These are phyloP conservation scores for Tamias sibiricus DNA, from an alignment of 2,113 vertebrate species.

Conservation along the genomic window DNA sequence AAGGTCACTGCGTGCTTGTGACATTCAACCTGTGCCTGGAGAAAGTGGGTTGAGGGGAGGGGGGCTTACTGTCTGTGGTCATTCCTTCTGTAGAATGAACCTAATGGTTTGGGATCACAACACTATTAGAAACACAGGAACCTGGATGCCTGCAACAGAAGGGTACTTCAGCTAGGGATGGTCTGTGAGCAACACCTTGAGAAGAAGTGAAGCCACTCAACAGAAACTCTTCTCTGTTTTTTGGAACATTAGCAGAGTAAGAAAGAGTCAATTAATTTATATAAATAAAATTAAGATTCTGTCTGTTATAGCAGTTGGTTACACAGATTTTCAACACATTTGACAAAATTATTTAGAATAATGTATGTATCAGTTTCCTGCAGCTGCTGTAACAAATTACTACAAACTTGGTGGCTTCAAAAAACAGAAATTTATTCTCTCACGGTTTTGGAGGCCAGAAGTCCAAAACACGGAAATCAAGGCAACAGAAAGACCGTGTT, in stretches of 20 bases:
- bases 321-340: conserved; percentile 40
- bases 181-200: not conserved
- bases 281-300: conserved; percentile 45
- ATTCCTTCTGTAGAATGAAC: not conserved
- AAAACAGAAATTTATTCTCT: not conserved
- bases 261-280: not conserved
- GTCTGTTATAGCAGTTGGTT: not conserved
- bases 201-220: not conserved
- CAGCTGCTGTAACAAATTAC: conserved; percentile 42
- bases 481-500: not conserved
- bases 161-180: not conserved
- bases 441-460: not conserved
- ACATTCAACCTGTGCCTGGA: not conserved
- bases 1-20: not conserved
- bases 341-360: conserved; percentile 26
- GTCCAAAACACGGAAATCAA: not conserved
- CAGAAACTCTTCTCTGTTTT: not conserved
- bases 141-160: not conserved
- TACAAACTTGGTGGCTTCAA: not conserved
- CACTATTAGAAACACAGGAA: not conserved
- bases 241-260: not conserved
- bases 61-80: not conserved
- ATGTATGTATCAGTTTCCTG: conserved; percentile 12
- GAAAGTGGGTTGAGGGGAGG: not conserved
- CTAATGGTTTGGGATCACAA: not conserved